Base-by-base conservation (phyloP, 1,140 invertebrate genomes). In the Euwallacea fornicatus region DNA sequence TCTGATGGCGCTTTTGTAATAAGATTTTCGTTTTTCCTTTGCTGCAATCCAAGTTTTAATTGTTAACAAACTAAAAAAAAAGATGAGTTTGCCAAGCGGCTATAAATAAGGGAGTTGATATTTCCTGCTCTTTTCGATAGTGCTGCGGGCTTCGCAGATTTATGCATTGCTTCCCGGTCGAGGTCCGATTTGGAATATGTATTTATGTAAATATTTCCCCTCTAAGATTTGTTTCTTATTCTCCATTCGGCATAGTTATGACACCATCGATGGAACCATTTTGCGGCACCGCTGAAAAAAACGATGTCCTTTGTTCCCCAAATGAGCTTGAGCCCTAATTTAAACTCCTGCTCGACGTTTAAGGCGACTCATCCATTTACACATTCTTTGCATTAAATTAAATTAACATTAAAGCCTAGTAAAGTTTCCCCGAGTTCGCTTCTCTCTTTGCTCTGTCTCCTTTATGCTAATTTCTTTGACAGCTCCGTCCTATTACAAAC, bases 131-230 rank as follows among this genome's bases (percentile, higher is more conserved):
- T 33, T 33, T 33, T 33, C 21, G 21, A 33, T 33, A 33, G 21
- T 33, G 21, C 21, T 33, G 21, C 21, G 21, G 21, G 21, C 21
- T 33, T 61, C 53, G 42, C 56, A 60, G 66, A 69, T 69, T 69
- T 69, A 69, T 69, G 66, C 66, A 69, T 50, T 60, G 43, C 58
- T 69, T 69, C 66, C 66, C 50, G 66, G 55, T 42, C 66, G 53
- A 59, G 61, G 66, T 60, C 58, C 58, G 56, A 47, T 69, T 44
- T 61, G 10, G 66, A 69, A 69, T 69, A 69, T 69, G 58, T 69
- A 69, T 69, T 69, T 69, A 69, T 61, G 66, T 69, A 69, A 69
- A 69, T 69, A n/a, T 69, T 69, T 61, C 56, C 55, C 66, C 54
- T 62, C 46, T 60, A 50, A 62, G 56, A 69, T 69, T 61, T 69